A percentile compares a stretch with the other conserved stretches of the same genome.
These are phyloP conservation scores for Masnerella sp. DNA, from an alignment of 2,888 invertebrate genomes.

Conservation along the genomic window DNA sequence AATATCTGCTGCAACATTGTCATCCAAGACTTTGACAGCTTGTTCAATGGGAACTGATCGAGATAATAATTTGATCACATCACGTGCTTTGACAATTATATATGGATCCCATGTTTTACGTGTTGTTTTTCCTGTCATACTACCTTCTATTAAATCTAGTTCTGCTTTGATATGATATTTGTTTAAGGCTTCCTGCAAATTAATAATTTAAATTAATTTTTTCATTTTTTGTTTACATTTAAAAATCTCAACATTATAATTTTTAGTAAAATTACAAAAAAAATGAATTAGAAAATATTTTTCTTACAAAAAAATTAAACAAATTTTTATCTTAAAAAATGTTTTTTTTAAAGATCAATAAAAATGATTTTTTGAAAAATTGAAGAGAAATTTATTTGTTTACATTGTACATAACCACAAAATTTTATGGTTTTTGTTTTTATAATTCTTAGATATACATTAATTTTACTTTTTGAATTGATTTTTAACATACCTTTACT, in stretches of 20 bases:
- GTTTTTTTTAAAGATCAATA: too few relatives aligned
- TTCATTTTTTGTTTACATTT: background rate
- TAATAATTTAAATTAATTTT: background rate
- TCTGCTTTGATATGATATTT: conserved; percentile 91
- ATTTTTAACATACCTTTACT: conserved; percentile 68
- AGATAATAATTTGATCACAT: conserved; percentile 95
- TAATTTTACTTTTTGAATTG: background rate
- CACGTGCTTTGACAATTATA: conserved; percentile 96
- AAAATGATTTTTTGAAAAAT: too few relatives aligned
- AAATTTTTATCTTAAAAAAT: too few relatives aligned
- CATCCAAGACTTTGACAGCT: conserved; percentile 90
- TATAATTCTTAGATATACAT: background rate
- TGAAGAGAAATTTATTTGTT: too few relatives aligned
- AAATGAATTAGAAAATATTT: background rate
- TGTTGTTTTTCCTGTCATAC: conserved; percentile 96
- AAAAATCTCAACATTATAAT: background rate
- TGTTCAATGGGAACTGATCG: conserved; percentile 98
- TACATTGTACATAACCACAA: too few relatives aligned
- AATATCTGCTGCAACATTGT: conserved; percentile 95
- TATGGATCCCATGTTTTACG: conserved; percentile 99
- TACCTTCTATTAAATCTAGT: conserved; percentile 94
- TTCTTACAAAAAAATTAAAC: too few relatives aligned
- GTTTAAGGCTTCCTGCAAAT: conserved; percentile 81
- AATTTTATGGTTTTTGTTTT: too few relatives aligned
- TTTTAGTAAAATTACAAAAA: background rate